Conservation (phyloP, 2,888 invertebrate species). For the Cremastobaeus sp. region DNA sequence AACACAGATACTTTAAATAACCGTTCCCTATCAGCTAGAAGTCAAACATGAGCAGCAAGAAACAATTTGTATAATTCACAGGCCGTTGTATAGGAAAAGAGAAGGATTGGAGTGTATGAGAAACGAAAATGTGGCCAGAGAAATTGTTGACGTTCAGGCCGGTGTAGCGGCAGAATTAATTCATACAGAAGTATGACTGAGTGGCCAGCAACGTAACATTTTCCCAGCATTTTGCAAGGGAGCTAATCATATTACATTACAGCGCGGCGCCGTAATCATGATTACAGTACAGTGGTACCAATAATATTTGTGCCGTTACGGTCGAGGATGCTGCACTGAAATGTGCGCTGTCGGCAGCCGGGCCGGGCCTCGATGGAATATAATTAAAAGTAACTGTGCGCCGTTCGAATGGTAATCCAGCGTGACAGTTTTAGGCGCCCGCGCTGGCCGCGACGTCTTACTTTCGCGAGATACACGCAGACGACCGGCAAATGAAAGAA, state of each 20-base stretch:
- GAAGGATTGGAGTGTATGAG: no score
- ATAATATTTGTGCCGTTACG: constrained; percentile 33
- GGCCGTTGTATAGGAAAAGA: no score
- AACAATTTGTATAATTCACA: no score
- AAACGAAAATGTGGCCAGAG: no score
- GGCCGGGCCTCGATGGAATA: constrained; percentile 3
- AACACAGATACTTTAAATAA: no score
- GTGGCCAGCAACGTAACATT: constrained; percentile 29
- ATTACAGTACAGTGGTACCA: constrained; percentile 41
- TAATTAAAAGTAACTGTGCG: constrained; percentile 8
- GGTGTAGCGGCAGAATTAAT: no score
- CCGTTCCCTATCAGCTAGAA: no score
- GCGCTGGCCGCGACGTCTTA: constrained; percentile 8
- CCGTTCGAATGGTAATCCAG: constrained; percentile 12
- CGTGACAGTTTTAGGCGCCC: neutral
- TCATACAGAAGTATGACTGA: constrained; percentile 2
- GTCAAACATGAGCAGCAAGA: no score
- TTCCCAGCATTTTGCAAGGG: constrained; percentile 52
- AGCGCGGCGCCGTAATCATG: constrained; percentile 32
- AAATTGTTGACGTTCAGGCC: no score
- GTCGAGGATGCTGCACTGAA: constrained; percentile 13
- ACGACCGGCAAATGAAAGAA: constrained; percentile 33
- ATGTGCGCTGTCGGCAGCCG: constrained; percentile 1
- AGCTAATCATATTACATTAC: constrained; percentile 51
- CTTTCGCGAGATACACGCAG: constrained; percentile 25